These are phyloP conservation scores for Drosophila fulvimacula DNA, from an alignment of 2,888 invertebrate genomes.

Conservation along the genomic window DNA sequence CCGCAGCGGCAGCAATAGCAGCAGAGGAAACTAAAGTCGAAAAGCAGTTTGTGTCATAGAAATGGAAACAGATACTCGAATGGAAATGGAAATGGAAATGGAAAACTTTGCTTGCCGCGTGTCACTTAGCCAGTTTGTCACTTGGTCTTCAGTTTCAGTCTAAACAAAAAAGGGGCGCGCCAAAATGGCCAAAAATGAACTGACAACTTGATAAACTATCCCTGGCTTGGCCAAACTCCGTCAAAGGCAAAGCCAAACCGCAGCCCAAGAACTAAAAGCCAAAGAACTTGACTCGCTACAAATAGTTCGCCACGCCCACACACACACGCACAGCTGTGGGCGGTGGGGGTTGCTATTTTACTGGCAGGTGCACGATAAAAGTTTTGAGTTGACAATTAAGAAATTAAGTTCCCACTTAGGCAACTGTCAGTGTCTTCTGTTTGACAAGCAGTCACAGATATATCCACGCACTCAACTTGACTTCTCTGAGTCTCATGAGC, in stretches of 20 bases:
- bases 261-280: neutral
- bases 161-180: slow-evolving; percentile 28
- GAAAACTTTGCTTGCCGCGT: slow-evolving; percentile 54
- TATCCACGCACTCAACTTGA: slow-evolving; percentile 43
- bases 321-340: neutral
- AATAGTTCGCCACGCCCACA: slow-evolving; percentile 53
- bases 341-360: slow-evolving; percentile 2
- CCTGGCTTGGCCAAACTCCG: slow-evolving; percentile 32
- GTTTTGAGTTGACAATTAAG: slow-evolving; percentile 83
- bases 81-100: slow-evolving; percentile 9
- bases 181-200: slow-evolving; percentile 58
- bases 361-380: slow-evolving; percentile 74
- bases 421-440: slow-evolving; percentile 79
- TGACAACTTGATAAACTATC: slow-evolving; percentile 54
- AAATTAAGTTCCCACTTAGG: slow-evolving; percentile 84
- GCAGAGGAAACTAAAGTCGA: slow-evolving; percentile 22
- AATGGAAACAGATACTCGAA: slow-evolving; percentile 17
- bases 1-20: no score
- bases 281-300: slow-evolving; percentile 42
- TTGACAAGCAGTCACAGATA: slow-evolving; percentile 81
- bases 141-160: slow-evolving; percentile 39
- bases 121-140: slow-evolving; percentile 72
- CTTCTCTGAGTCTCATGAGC: slow-evolving; percentile 39
- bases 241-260: slow-evolving; percentile 51
- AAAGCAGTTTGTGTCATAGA: neutral